Percentiles rank a stretch among this genome's conserved stretches.
Evolutionary conservation across 2,888 invertebrate genomes (phyloP).

Genomic region (Blastobasis adustella): DNA sequence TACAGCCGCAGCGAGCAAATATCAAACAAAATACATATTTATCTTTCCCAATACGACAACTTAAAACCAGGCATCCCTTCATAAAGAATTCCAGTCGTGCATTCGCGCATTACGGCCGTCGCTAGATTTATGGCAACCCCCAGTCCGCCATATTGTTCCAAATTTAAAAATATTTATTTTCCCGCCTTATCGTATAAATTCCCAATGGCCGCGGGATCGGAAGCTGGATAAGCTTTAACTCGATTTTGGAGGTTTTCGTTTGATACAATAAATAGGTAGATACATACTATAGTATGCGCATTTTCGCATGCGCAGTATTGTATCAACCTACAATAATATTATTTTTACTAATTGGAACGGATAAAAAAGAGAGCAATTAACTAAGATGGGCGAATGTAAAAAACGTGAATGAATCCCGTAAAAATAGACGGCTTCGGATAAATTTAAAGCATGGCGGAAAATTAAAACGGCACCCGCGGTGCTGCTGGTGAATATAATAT

Average conservation of each 20-base stretch:
- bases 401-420: conserved; percentile 25
- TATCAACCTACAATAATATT: conserved; percentile 2
- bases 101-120: conserved; percentile 64
- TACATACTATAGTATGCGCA: not conserved
- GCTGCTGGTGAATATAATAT: conserved; percentile 36
- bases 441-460: conserved; percentile 47
- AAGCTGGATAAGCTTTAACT: conserved; percentile 33
- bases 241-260: conserved; percentile 37
- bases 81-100: conserved; percentile 64
- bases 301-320: too few relatives aligned
- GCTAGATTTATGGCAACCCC: conserved; percentile 67
- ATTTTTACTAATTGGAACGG: conserved; percentile 3
- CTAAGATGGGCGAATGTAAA: conserved; percentile 8
- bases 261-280: conserved; percentile 9
- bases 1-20: conserved; percentile 3
- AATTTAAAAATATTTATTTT: conserved; percentile 68
- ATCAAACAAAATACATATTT: conserved; percentile 23
- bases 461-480: conserved; percentile 47
- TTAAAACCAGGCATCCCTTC: conserved; percentile 50
- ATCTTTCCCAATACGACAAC: conserved; percentile 41
- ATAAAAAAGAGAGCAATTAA: conserved; percentile 10
- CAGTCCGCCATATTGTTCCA: conserved; percentile 68
- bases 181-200: conserved; percentile 38
- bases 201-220: conserved; percentile 26
- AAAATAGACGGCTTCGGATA: conserved; percentile 31